These are phyloP conservation scores for Heteromormyrus szaboi DNA, from an alignment of 2,797 vertebrate species.

Conservation along the genomic window DNA sequence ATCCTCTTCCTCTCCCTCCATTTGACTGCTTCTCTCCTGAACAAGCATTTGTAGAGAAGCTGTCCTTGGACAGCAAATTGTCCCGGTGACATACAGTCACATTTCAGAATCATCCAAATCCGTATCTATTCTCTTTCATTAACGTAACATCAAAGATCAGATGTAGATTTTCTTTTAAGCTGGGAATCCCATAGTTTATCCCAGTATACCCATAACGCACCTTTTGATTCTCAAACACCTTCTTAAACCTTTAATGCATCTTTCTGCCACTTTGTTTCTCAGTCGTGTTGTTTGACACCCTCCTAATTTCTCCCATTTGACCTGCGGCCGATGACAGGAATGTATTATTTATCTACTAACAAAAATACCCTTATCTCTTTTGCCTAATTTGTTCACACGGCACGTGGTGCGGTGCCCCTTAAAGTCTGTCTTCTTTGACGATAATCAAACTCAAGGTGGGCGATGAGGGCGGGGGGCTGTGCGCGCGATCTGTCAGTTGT, in stretches of 20 bases:
- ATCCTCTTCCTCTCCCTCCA: not conserved
- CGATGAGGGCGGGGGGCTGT: conserved; percentile 31
- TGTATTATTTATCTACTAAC: not conserved
- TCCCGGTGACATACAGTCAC: not conserved
- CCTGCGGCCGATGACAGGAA: not conserved
- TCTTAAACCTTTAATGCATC: not conserved
- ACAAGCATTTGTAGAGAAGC: not conserved
- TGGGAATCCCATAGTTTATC: not conserved
- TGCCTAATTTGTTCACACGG: not conserved
- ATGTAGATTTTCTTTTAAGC: not conserved
- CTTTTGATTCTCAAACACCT: not conserved
- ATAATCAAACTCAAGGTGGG: not conserved
- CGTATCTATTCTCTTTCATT: not conserved
- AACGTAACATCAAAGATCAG: not conserved
- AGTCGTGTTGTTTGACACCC: not conserved
- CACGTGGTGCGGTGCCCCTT: not conserved
- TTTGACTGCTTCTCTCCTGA: not conserved
- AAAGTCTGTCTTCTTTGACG: not conserved
- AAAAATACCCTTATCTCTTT: not conserved
- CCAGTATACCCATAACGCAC: not conserved
- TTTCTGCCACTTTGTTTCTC: not conserved
- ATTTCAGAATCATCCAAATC: not conserved
- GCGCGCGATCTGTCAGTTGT: conserved; percentile 42
- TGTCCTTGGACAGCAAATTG: not conserved
- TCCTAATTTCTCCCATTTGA: not conserved